Evolutionary conservation across 2,888 invertebrate genomes (phyloP).

Genomic region (Atethmia centrago): DNA sequence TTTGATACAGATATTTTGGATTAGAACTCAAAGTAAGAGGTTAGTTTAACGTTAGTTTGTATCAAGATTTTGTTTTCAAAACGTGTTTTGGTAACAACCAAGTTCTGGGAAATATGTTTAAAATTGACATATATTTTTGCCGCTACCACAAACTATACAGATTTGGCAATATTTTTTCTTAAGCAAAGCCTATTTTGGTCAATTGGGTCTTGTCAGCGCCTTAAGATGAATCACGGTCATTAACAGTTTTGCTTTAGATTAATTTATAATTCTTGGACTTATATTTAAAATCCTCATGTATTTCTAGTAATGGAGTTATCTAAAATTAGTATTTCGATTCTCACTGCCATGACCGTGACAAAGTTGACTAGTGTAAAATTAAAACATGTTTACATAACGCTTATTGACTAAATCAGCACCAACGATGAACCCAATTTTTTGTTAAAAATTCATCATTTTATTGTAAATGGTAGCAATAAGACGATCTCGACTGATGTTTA

Average conservation of each 20-base stretch:
- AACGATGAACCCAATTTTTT: constrained; percentile 66
- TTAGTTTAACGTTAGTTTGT: no score
- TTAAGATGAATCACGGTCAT: constrained; percentile 46
- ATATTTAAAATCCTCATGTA: not conserved
- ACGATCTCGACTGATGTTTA: not conserved
- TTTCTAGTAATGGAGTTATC: constrained; percentile 17
- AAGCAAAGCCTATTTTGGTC: no score
- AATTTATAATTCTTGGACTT: not conserved
- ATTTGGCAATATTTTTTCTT: no score
- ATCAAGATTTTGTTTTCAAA: no score
- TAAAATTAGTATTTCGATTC: constrained; percentile 20
- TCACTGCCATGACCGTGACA: constrained; percentile 42
- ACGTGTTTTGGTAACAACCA: no score
- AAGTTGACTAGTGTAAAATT: constrained; percentile 70
- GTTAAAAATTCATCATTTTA: constrained; percentile 24
- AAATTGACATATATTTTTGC: no score
- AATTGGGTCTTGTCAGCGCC: no score
- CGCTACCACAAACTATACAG: no score
- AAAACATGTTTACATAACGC: constrained; percentile 61
- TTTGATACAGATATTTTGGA: no score
- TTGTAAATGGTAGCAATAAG: constrained; percentile 37
- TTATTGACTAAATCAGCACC: constrained; percentile 74
- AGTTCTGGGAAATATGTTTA: no score
- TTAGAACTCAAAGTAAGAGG: no score
- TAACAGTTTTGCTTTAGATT: constrained; percentile 9